Conservation (phyloP, 2,797 vertebrate genomes). For the Lemur catta region DNA sequence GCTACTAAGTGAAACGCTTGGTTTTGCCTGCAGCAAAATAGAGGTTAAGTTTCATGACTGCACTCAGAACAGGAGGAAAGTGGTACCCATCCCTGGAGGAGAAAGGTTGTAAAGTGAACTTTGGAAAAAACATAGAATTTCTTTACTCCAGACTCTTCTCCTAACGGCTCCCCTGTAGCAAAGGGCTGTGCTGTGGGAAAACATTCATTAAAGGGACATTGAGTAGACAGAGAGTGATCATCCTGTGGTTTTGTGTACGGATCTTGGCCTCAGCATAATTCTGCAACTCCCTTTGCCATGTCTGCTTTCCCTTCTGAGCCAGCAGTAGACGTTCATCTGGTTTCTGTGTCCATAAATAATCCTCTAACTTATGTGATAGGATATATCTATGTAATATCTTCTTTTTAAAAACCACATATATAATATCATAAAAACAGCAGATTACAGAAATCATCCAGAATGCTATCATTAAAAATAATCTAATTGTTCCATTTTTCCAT, state of each 20-base stretch:
- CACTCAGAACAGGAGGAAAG: neutral
- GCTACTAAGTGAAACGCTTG: neutral
- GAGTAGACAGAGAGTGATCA: neutral
- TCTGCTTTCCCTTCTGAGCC: neutral
- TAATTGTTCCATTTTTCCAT: neutral
- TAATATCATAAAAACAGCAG: neutral
- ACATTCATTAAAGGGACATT: neutral
- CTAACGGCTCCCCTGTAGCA: neutral
- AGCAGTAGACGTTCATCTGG: neutral
- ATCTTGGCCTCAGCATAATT: neutral
- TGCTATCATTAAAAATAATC: neutral
- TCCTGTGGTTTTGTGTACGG: neutral
- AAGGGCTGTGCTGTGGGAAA: neutral
- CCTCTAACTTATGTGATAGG: neutral
- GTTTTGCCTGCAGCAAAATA: neutral
- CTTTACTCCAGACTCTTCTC: neutral
- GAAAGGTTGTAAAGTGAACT: neutral
- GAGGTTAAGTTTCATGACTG: neutral
- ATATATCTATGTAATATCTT: neutral
- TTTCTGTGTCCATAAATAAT: neutral
- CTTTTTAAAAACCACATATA: neutral
- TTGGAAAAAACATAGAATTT: neutral
- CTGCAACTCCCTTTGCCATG: neutral
- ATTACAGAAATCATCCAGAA: neutral
- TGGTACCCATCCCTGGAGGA: neutral